A percentile compares a stretch with the other conserved stretches of the same genome.
phyloP scores from a whole-genome alignment of 2,113 vertebrate genomes.

The Oncorhynchus kisutch region DNA sequence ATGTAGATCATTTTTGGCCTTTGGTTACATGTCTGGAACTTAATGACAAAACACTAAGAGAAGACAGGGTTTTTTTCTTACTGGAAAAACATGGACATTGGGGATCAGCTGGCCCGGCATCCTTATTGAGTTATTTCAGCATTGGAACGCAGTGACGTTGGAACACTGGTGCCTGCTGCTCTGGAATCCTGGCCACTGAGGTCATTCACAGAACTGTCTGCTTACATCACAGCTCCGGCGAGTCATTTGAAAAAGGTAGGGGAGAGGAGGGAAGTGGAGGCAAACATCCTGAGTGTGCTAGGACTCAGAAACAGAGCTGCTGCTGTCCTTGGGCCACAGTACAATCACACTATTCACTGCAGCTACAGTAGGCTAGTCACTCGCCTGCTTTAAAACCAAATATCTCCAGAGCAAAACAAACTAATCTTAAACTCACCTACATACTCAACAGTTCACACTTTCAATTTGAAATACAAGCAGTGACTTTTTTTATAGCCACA shows the following conservation, averaged over 20 bases:
- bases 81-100: not conserved
- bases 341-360: slow-evolving; percentile 46
- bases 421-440: not conserved
- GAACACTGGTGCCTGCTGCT: slow-evolving; percentile 30
- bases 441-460: not conserved
- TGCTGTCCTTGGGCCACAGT: slow-evolving; percentile 15
- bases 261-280: not conserved
- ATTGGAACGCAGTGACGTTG: slow-evolving; percentile 33
- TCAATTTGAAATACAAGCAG: no score
- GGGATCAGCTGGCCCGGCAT: not conserved
- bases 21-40: no score
- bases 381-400: not conserved
- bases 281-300: slow-evolving; percentile 23
- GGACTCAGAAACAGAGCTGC: not conserved
- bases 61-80: no score
- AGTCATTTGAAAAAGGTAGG: slow-evolving; percentile 2
- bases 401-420: not conserved
- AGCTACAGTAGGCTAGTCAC: not conserved
- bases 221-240: not conserved
- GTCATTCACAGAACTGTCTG: slow-evolving; percentile 29
- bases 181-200: slow-evolving; percentile 45
- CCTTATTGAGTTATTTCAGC: slow-evolving; percentile 41
- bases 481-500: no score
- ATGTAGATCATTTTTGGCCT: no score
- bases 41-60: no score